phyloP scores from a whole-genome alignment of 2,113 vertebrate species.

The Microtus pennsylvanicus region DNA sequence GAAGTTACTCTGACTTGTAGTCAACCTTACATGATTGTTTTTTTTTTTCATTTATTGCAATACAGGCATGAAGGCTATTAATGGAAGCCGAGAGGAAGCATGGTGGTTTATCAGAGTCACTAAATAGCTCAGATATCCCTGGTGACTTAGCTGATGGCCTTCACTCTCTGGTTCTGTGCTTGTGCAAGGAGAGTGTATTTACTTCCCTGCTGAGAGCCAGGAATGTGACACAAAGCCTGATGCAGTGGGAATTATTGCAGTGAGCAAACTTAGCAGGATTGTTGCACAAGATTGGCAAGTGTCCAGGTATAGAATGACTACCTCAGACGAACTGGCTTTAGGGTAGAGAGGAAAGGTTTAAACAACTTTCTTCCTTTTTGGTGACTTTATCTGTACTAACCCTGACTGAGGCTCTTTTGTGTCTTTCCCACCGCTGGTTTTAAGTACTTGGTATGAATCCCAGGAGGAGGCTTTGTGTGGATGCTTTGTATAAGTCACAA shows the following conservation, averaged over 20 bases:
- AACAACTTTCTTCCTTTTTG: constrained; percentile 71
- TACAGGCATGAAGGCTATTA: constrained; percentile 17
- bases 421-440: constrained; percentile 74
- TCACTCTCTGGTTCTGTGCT: not conserved
- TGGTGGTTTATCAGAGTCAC: not conserved
- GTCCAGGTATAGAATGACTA: not conserved
- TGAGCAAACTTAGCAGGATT: not conserved
- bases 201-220: constrained; percentile 5
- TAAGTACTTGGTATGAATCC: not conserved
- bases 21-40: not conserved
- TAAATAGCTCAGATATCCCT: not conserved
- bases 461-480: not conserved
- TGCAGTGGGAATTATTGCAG: not conserved
- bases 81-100: not conserved
- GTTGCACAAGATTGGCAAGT: not conserved
- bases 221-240: not conserved
- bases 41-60: not conserved
- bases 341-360: constrained; percentile 20
- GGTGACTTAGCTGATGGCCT: not conserved
- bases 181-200: not conserved
- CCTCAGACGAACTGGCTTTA: constrained; percentile 28
- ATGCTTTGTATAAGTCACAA: not conserved
- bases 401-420: constrained; percentile 71
- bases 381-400: constrained; percentile 70
- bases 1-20: not conserved